phyloP scores from a whole-genome alignment of 2,888 invertebrate species.

The Acanthosoma haemorrhoidale region DNA sequence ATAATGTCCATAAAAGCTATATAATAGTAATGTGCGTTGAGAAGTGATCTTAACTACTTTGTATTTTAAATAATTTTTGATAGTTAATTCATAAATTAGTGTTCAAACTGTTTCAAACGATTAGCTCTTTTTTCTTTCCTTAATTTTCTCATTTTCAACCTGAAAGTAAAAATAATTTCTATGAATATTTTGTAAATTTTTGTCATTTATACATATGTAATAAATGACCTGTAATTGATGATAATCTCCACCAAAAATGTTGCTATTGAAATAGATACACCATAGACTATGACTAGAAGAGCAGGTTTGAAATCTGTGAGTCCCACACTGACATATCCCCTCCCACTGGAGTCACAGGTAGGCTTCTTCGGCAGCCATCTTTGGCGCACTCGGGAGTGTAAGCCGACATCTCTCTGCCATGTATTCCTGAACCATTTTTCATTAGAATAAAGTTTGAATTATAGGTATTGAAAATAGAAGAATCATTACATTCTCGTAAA shows the following conservation, averaged over 20 bases:
- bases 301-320: constrained; percentile 39
- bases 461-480: constrained; percentile 11
- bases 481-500: constrained; percentile 30
- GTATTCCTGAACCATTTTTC: constrained; percentile 48
- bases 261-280: constrained; percentile 29
- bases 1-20: too few species aligned
- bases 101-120: too few species aligned
- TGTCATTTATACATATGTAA: too few species aligned
- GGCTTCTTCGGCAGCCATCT: constrained; percentile 55
- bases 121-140: too few species aligned
- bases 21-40: too few species aligned
- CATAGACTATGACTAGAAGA: constrained; percentile 35
- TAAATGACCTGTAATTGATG: constrained; percentile 29
- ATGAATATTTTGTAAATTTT: too few species aligned
- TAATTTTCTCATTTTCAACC: too few species aligned
- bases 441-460: neutral
- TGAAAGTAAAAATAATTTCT: too few species aligned
- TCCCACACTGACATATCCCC: constrained; percentile 50
- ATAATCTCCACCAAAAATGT: constrained; percentile 34
- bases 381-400: constrained; percentile 51
- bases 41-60: too few species aligned
- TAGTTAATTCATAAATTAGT: too few species aligned
- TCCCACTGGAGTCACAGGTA: constrained; percentile 50
- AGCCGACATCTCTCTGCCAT: constrained; percentile 57
- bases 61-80: too few species aligned